Conservation (phyloP, 2,888 invertebrate genomes). For the Hymenopus coronatus region DNA sequence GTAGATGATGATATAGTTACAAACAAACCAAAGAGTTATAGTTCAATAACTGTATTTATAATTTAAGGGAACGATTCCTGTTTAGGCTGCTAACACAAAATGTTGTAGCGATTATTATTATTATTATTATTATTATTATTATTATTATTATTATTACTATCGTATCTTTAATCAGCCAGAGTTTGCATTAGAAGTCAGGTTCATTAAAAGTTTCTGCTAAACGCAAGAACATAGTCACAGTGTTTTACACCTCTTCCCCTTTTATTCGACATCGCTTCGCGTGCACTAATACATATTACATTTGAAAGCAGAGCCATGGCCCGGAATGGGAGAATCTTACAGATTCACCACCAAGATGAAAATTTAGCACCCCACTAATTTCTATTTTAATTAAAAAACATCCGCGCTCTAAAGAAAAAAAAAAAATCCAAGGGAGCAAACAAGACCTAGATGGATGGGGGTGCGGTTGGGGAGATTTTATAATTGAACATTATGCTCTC, state of each 20-base stretch:
- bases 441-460: background rate
- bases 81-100: too few relatives aligned
- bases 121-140: too few relatives aligned
- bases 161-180: background rate
- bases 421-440: background rate
- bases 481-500: slow-evolving; percentile 14
- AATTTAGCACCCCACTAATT: slow-evolving; percentile 27
- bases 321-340: background rate
- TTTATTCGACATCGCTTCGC: background rate
- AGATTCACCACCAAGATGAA: background rate
- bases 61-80: too few relatives aligned
- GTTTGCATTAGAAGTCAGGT: background rate
- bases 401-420: background rate
- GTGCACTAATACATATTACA: background rate
- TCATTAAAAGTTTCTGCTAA: background rate
- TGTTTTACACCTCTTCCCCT: background rate
- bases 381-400: slow-evolving; percentile 27
- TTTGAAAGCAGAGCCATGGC: background rate
- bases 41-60: too few relatives aligned
- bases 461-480: slow-evolving; percentile 8
- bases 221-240: background rate
- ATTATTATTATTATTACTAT: too few relatives aligned
- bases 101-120: too few relatives aligned
- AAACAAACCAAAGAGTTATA: too few relatives aligned
- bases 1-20: too few relatives aligned